Evolutionary conservation across 2,888 invertebrate genomes (phyloP), one percentile per base, ranked within the genome.

Genomic region (Xylocampa areola): DNA sequence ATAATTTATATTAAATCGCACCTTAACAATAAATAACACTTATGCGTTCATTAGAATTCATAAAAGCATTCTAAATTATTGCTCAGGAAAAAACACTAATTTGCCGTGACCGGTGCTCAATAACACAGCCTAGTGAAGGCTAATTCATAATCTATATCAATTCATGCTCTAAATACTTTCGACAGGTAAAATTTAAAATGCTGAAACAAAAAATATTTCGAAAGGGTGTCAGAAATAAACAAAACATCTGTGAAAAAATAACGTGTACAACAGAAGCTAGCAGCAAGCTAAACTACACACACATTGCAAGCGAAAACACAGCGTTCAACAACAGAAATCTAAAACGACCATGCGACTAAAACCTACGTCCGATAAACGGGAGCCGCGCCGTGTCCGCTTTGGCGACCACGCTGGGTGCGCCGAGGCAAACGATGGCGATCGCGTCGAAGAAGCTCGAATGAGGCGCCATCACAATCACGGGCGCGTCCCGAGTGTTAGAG

Each of bases 361-460:
- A 92, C 97, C 88, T 97, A 98, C 98, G 97, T 96, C 98, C 98
- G 89, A 98, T 96, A 80, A 98, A 94, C 55, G 98, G 98, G 78
- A 98, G 95, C 62, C 95, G 94, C 47, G 96, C 96, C 19, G 97
- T 96, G 85, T 97, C 98, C 14, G 96, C 96, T 87, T 98, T 98
- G 64, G 98, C 98, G 73, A 98, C 98, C 84, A 98, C 97, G 78
- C 97, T 97, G 19, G 98, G 97, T 43, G 97, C 97, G n/a, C 96
- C 96, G 71, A 97, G 95, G 82, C 96, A 95, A 57, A 97, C 96
- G 79, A 98, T 97, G 76, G 97, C 95, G 67, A 98, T 95, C 59
- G 97, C 96, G 91, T 99, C 99, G 91, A 97, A 96, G 95, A 97
- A 98, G 55, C 97, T 96, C 30, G 98, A 98, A 88, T 99, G 99